A percentile compares a stretch with the other conserved stretches of the same genome.
phyloP scores from a whole-genome alignment of 2,888 invertebrate genomes.

The Stenichneumon culpator region DNA sequence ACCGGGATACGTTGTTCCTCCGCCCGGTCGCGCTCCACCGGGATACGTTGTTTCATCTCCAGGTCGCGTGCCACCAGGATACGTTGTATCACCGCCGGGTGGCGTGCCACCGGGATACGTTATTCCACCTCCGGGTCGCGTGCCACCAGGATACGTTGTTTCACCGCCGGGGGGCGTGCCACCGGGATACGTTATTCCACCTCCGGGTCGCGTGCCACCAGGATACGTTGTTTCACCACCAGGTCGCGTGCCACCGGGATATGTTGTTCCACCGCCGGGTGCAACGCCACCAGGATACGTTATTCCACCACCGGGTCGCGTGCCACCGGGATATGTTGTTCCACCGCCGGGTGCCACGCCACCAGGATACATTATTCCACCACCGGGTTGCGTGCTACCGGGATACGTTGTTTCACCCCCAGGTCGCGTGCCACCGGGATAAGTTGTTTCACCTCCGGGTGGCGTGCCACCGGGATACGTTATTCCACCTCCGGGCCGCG shows the following conservation, averaged over 20 bases:
- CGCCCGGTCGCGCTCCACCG: slow-evolving; percentile 23
- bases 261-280: slow-evolving; percentile 17
- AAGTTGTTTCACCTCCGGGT: slow-evolving; percentile 14
- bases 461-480: slow-evolving; percentile 46
- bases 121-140: slow-evolving; percentile 57
- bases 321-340: slow-evolving; percentile 55
- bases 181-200: slow-evolving; percentile 48
- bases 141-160: slow-evolving; percentile 54
- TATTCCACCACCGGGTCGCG: slow-evolving; percentile 5
- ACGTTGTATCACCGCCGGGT: slow-evolving; percentile 40
- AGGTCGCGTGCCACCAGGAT: slow-evolving; percentile 49
- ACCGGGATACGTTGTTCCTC: slow-evolving; percentile 36
- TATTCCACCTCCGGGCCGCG: slow-evolving; percentile 35
- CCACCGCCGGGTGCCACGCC: slow-evolving; percentile 41
- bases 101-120: slow-evolving; percentile 52
- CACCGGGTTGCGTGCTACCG: slow-evolving; percentile 36
- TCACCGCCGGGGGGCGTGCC: slow-evolving; percentile 19
- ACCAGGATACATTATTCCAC: slow-evolving; percentile 51
- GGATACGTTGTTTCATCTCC: slow-evolving; percentile 56
- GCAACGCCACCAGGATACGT: slow-evolving; percentile 41
- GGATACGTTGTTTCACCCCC: slow-evolving; percentile 57
- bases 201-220: slow-evolving; percentile 45
- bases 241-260: slow-evolving; percentile 60
- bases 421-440: slow-evolving; percentile 63
- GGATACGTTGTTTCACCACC: slow-evolving; percentile 58